Evolutionary conservation across 2,113 vertebrate species (phyloP).

Genomic region (Pseudonaja textilis): DNA sequence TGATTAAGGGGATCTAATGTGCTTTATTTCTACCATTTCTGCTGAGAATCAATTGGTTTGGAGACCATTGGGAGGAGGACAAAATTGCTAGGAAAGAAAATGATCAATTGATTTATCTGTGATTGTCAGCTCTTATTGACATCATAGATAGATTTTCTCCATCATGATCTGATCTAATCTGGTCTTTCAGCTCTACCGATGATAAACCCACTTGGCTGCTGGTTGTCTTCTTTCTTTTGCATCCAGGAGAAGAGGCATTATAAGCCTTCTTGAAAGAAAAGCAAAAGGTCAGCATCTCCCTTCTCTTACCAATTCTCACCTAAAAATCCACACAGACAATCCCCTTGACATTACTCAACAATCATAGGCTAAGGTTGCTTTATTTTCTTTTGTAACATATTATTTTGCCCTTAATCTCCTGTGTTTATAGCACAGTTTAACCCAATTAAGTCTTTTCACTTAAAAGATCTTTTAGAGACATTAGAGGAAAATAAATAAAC

Average conservation of each 20-base stretch:
- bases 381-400: background rate
- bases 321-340: background rate
- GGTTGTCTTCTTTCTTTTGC: background rate
- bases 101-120: background rate
- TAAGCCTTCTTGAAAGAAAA: background rate
- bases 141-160: background rate
- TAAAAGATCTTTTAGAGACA: background rate
- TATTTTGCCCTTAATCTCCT: background rate
- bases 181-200: background rate
- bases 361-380: background rate
- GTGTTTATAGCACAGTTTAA: background rate
- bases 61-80: background rate
- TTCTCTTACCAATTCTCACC: background rate
- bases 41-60: background rate
- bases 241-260: background rate
- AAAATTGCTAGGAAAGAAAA: background rate
- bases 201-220: background rate
- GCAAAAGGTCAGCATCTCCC: background rate
- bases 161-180: background rate
- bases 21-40: background rate
- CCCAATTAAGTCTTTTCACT: background rate
- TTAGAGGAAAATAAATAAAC: background rate
- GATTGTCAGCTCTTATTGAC: background rate
- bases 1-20: background rate
- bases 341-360: background rate